Conservation (phyloP, 2,888 invertebrate genomes). For the Apodemia zela region DNA sequence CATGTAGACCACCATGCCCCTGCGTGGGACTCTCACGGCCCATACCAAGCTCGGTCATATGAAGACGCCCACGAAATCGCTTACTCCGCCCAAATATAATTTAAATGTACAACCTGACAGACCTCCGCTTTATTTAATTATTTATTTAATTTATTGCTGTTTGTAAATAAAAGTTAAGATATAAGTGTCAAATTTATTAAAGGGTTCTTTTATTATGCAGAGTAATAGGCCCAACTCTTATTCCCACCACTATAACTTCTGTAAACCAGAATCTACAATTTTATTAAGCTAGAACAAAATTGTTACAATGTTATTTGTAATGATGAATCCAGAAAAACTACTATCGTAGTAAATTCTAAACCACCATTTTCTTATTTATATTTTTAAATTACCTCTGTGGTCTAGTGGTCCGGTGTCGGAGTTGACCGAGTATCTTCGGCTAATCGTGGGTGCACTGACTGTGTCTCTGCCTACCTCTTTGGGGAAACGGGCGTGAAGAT, state of each 20-base stretch:
- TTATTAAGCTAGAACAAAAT: conserved; percentile 25
- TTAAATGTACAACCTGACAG: conserved; percentile 52
- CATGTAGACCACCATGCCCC: conserved; percentile 81
- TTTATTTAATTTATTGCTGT: conserved; percentile 70
- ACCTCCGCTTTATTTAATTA: conserved; percentile 72
- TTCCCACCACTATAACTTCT: no score
- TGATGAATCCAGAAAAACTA: no score
- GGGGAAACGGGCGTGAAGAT: no score
- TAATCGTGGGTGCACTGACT: no score
- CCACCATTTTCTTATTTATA: no score
- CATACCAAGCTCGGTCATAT: conserved; percentile 82
- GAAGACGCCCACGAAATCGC: conserved; percentile 81
- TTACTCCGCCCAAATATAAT: conserved; percentile 77
- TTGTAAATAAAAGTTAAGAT: conserved; percentile 70
- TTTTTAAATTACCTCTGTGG: no score
- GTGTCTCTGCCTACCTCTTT: no score
- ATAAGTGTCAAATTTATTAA: conserved; percentile 59
- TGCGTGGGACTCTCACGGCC: conserved; percentile 79
- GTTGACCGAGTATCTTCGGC: no score
- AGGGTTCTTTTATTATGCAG: conserved; percentile 37
- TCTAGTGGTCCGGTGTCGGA: no score
- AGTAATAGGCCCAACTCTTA: no score
- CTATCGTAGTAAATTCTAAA: no score
- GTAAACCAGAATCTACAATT: conserved; percentile 27
- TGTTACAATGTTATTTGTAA: not conserved